These are phyloP conservation scores for Thalassarche chlororhynchos DNA, from an alignment of 2,113 vertebrate genomes.

Conservation along the genomic window DNA sequence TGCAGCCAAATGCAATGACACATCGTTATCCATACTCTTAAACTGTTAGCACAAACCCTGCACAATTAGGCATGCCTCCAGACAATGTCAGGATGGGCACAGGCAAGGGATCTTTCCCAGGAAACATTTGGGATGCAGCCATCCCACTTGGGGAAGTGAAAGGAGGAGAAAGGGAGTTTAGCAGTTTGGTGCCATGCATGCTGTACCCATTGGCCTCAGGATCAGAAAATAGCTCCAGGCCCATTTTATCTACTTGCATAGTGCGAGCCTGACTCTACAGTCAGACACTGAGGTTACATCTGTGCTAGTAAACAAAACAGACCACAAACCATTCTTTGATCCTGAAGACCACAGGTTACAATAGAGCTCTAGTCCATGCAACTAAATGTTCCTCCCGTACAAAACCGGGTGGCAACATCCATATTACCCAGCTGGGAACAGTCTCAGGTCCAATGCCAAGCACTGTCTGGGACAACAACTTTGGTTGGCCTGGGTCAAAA, in stretches of 20 bases:
- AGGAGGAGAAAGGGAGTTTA: background rate
- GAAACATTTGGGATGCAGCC: background rate
- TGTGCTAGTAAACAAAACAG: background rate
- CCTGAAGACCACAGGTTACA: background rate
- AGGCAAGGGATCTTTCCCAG: background rate
- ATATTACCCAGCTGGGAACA: background rate
- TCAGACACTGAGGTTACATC: background rate
- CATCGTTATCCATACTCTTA: background rate
- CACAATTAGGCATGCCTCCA: background rate
- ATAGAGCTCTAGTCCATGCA: background rate
- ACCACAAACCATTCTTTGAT: background rate
- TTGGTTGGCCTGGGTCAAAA: background rate
- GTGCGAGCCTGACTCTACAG: background rate
- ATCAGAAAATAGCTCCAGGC: background rate
- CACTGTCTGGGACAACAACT: background rate
- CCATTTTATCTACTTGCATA: background rate
- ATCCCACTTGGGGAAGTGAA: background rate
- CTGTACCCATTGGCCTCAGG: background rate
- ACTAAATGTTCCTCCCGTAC: background rate
- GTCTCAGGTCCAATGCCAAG: background rate
- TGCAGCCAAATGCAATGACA: background rate
- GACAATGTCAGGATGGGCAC: background rate
- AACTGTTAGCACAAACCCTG: background rate
- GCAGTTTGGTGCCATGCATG: background rate
- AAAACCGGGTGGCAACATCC: background rate